A percentile compares a stretch with the other conserved stretches of the same genome.
phyloP scores from a whole-genome alignment of 2,888 invertebrate genomes.

The Philereme vetulata region DNA sequence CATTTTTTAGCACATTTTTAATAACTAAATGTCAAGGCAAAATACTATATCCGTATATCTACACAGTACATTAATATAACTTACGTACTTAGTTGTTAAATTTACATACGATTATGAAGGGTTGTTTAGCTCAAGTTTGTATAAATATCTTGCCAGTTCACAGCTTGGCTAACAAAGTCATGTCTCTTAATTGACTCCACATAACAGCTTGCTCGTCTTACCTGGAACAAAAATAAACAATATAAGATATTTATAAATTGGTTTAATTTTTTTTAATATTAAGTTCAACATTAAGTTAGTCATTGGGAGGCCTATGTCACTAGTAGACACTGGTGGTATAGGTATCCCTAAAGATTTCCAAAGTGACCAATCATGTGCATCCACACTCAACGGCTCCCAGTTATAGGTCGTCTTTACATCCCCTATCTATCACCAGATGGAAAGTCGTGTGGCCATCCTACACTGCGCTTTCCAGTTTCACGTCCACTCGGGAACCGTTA shows the following conservation, averaged over 20 bases:
- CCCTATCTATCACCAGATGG: too few relatives aligned
- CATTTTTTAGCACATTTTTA: conserved; percentile 2
- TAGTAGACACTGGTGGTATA: too few relatives aligned
- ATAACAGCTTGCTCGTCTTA: conserved; percentile 1
- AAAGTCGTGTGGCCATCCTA: too few relatives aligned
- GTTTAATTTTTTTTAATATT: too few relatives aligned
- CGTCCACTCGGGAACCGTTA: too few relatives aligned
- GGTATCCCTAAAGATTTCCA: too few relatives aligned
- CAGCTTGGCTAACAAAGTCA: neutral
- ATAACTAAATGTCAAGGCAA: conserved; percentile 16
- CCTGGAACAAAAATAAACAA: conserved; percentile 19
- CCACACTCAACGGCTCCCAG: too few relatives aligned
- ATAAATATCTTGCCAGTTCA: neutral
- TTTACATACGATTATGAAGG: neutral
- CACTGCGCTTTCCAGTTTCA: too few relatives aligned
- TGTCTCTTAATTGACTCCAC: neutral
- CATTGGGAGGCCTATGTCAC: too few relatives aligned
- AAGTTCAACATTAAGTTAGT: too few relatives aligned
- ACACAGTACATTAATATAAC: conserved; percentile 4
- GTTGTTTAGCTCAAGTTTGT: neutral
- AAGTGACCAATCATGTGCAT: too few relatives aligned
- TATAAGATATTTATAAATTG: neutral
- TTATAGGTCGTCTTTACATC: too few relatives aligned
- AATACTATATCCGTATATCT: conserved; percentile 3
- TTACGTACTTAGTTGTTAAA: conserved; percentile 2